Conservation (phyloP, 2,888 invertebrate genomes). For the Caenorhabditis sulstoni region DNA sequence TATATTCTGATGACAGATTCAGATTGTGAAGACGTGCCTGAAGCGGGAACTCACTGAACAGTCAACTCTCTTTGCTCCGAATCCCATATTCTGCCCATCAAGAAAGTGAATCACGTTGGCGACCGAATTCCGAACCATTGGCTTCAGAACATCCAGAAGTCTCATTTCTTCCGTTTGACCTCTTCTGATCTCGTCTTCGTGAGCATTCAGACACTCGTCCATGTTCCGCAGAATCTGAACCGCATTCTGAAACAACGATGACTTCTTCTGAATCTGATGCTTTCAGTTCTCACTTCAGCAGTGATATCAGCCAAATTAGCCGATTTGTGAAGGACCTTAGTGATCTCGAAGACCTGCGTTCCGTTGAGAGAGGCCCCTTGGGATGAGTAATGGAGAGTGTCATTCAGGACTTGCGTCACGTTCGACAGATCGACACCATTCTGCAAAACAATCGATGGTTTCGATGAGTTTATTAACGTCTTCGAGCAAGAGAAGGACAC, state of each 20-base stretch:
- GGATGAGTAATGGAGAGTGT: conserved; percentile 40
- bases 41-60: conserved; percentile 18
- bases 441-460: not conserved
- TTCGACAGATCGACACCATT: conserved; percentile 1
- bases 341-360: conserved; percentile 45
- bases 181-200: conserved; percentile 8
- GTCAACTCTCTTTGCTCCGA: conserved; percentile 42
- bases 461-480: too few relatives aligned
- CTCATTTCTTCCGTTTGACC: conserved; percentile 19
- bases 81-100: conserved; percentile 53
- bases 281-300: conserved; percentile 1
- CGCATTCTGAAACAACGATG: conserved; percentile 31
- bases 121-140: conserved; percentile 51
- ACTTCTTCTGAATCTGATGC: not conserved
- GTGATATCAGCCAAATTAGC: conserved; percentile 41
- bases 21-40: too few relatives aligned
- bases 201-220: conserved; percentile 44
- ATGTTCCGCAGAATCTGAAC: conserved; percentile 48
- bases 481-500: too few relatives aligned
- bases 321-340: conserved; percentile 43
- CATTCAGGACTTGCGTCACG: conserved; percentile 30
- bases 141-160: conserved; percentile 13
- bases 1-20: conserved; percentile 5
- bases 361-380: conserved; percentile 22
- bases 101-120: conserved; percentile 31